A percentile compares a stretch with the other conserved stretches of the same genome.
Evolutionary conservation across 2,888 invertebrate genomes (phyloP).

Genomic region (Agrotis clavis): DNA sequence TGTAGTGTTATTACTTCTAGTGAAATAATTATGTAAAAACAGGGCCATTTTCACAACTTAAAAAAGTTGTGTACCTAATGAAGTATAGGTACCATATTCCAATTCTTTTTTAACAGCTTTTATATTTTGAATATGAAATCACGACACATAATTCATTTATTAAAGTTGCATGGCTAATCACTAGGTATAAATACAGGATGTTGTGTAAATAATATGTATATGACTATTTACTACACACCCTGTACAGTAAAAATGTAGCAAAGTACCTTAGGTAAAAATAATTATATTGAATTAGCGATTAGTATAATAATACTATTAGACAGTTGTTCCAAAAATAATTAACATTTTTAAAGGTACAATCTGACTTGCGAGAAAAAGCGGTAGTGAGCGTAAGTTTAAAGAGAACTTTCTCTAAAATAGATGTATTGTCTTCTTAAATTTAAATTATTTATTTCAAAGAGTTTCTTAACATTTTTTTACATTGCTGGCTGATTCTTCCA

Average conservation of each 20-base stretch:
- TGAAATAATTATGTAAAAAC: not conserved
- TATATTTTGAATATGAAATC: not conserved
- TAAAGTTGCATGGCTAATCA: not conserved
- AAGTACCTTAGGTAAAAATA: constrained; percentile 1
- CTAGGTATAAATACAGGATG: not conserved
- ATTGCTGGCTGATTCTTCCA: not conserved
- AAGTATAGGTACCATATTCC: too few species aligned
- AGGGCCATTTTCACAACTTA: constrained; percentile 53
- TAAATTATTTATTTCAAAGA: constrained; percentile 21
- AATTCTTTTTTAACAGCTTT: too few species aligned
- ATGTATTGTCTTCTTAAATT: constrained; percentile 40
- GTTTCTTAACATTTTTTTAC: not conserved
- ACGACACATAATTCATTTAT: not conserved
- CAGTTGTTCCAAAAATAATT: constrained; percentile 39
- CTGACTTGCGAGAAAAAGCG: constrained; percentile 50
- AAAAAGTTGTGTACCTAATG: not conserved
- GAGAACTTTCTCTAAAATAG: constrained; percentile 42
- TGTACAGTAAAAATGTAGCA: not conserved
- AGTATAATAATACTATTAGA: not conserved
- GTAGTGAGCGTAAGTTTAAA: constrained; percentile 50
- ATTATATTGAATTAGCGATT: not conserved
- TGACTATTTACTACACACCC: not conserved
- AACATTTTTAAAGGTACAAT: constrained; percentile 54
- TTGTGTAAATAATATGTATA: not conserved
- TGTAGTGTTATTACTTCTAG: not conserved